phyloP scores from a whole-genome alignment of 1,140 invertebrate species.

The Aplysia californica region DNA sequence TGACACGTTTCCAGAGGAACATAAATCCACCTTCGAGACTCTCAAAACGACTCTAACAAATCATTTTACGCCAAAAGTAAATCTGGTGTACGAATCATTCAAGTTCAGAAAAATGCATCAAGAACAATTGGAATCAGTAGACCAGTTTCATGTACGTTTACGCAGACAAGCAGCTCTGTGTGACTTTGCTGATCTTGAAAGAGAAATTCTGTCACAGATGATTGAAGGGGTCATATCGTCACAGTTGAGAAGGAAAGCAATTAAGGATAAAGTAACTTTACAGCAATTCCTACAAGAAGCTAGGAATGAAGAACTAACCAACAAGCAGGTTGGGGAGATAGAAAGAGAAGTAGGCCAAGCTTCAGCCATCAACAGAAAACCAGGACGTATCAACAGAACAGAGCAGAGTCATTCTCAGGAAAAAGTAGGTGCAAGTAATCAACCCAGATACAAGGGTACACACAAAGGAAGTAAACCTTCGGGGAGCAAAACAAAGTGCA shows the following conservation, averaged over 20 bases:
- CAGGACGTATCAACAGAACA: not conserved
- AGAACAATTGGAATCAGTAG: too few relatives aligned
- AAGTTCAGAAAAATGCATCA: slow-evolving; percentile 10
- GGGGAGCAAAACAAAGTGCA: too few relatives aligned
- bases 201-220: slow-evolving; percentile 3
- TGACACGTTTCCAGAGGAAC: not conserved
- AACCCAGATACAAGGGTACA: too few relatives aligned
- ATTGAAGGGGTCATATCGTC: not conserved
- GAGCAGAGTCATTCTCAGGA: not conserved
- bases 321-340: not conserved
- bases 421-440: not conserved
- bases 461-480: too few relatives aligned
- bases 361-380: not conserved
- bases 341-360: not conserved
- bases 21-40: not conserved
- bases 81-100: slow-evolving; percentile 7
- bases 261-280: not conserved
- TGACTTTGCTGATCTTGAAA: too few relatives aligned
- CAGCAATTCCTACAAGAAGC: not conserved
- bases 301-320: not conserved
- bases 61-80: slow-evolving; percentile 1
- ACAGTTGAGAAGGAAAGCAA: not conserved
- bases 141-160: too few relatives aligned
- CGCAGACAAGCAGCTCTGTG: too few relatives aligned
- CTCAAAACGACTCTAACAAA: not conserved